These are phyloP conservation scores for Pycnonotus jocosus DNA, from an alignment of 2,113 vertebrate genomes.

Conservation along the genomic window DNA sequence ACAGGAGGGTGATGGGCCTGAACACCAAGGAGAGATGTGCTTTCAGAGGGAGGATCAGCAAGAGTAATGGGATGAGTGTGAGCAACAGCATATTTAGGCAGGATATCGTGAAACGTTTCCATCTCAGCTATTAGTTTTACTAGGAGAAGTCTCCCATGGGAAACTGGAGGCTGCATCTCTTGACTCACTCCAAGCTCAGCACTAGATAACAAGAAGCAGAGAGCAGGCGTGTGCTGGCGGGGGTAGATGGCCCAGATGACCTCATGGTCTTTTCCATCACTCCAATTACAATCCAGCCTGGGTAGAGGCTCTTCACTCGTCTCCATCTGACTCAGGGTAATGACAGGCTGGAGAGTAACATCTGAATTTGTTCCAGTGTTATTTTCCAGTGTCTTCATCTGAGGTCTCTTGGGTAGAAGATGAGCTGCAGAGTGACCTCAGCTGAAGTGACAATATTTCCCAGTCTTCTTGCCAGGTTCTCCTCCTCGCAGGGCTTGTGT, in stretches of 20 bases:
- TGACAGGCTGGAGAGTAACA: conserved; percentile 41
- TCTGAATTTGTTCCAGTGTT: conserved; percentile 8
- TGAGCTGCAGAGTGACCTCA: conserved; percentile 32
- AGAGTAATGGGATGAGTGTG: conserved; percentile 2
- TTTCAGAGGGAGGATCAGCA: neutral
- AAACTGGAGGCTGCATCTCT: conserved; percentile 40
- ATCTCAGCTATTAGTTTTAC: conserved; percentile 46
- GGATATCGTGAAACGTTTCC: conserved; percentile 19
- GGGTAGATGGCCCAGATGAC: conserved; percentile 54
- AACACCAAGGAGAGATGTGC: neutral
- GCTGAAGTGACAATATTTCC: conserved; percentile 43
- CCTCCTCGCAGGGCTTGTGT: neutral
- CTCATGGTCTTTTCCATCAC: conserved; percentile 57
- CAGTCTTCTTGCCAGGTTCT: conserved; percentile 11
- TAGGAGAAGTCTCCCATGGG: conserved; percentile 52
- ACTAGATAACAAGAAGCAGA: conserved; percentile 44
- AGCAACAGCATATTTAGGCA: conserved; percentile 35
- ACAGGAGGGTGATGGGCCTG: neutral
- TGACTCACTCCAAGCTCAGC: conserved; percentile 29
- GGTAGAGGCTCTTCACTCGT: neutral
- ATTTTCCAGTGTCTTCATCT: conserved; percentile 37
- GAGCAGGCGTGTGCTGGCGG: neutral
- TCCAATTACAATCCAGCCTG: neutral
- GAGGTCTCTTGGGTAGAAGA: conserved; percentile 22
- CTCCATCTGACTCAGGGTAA: conserved; percentile 44